Evolutionary conservation across 1,140 invertebrate genomes (phyloP).

Genomic region (Neotoxoptera formosana): DNA sequence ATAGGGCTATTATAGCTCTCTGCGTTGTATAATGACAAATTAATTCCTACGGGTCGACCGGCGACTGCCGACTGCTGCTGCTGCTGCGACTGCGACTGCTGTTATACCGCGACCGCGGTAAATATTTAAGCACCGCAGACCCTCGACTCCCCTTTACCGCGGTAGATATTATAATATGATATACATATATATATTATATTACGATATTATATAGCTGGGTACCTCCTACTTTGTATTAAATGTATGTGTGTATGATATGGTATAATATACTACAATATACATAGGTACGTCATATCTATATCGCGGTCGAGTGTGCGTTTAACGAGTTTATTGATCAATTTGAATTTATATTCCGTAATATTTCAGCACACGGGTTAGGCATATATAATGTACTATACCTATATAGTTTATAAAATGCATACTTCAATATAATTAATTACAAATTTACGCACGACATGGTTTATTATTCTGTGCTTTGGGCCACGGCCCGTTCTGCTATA

Average conservation of each 20-base stretch:
- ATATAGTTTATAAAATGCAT: too few species aligned
- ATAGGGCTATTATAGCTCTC: not conserved
- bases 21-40: conserved; percentile 45
- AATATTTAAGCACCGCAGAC: conserved; percentile 39
- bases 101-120: conserved; percentile 12
- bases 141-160: not conserved
- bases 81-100: not conserved
- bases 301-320: not conserved
- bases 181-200: not conserved
- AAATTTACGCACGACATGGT: too few species aligned
- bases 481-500: too few species aligned
- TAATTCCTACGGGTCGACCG: conserved; percentile 50
- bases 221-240: not conserved
- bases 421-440: too few species aligned
- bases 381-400: too few species aligned
- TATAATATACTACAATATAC: not conserved
- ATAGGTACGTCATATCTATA: too few species aligned
- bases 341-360: not conserved
- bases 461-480: too few species aligned
- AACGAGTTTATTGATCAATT: not conserved
- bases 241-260: not conserved
- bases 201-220: not conserved
- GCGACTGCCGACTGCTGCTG: not conserved
- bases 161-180: not conserved
- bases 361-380: too few species aligned